A percentile compares a stretch with the other conserved stretches of the same genome.
Evolutionary conservation across 1,140 invertebrate genomes (phyloP).

Genomic region (Conus betulinus): DNA sequence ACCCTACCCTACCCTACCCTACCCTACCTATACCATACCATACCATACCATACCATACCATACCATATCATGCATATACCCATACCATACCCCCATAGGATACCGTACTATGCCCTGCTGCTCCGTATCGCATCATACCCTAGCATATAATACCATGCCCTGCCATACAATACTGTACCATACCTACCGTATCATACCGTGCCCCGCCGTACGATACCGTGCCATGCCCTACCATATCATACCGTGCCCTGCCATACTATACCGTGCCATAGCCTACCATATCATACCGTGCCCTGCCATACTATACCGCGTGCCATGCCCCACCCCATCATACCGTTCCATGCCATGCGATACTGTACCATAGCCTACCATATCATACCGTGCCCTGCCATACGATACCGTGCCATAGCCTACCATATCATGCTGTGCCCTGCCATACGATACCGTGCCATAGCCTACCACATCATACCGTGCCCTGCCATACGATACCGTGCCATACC

Average conservation of each 20-base stretch:
- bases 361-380: slow-evolving; percentile 46
- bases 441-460: no score
- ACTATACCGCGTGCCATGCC: slow-evolving; percentile 51
- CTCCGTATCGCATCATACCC: no score
- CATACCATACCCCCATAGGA: no score
- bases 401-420: slow-evolving; percentile 42
- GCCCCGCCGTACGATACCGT: slow-evolving; percentile 58
- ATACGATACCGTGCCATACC: no score
- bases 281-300: slow-evolving; percentile 54
- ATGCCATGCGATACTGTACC: neutral
- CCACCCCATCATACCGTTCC: slow-evolving; percentile 43
- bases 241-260: no score
- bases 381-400: slow-evolving; percentile 38
- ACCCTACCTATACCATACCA: no score
- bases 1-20: no score
- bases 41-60: no score
- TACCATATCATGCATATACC: no score
- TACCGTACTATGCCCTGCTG: no score
- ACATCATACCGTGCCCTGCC: no score
- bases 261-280: slow-evolving; percentile 56
- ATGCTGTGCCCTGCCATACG: neutral
- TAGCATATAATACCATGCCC: no score
- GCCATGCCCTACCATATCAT: slow-evolving; percentile 55
- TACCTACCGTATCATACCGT: slow-evolving; percentile 57
- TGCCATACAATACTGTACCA: slow-evolving; percentile 24